Evolutionary conservation across 2,113 vertebrate genomes (phyloP), one percentile per base, ranked within the genome.

Genomic region (Oryzias curvinotus): DNA sequence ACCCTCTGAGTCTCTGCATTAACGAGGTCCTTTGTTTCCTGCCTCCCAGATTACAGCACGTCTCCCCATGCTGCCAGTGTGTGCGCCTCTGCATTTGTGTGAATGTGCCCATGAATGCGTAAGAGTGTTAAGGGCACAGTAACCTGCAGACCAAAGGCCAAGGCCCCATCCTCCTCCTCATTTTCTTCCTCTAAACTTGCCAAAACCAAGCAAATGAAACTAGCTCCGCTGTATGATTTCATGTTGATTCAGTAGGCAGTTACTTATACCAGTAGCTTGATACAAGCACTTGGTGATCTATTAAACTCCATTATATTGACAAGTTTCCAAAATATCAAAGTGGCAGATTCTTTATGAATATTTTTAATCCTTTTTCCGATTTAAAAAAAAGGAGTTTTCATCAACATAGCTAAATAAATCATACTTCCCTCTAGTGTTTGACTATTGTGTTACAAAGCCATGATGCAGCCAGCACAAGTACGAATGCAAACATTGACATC

Each of bases 21-120:
- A 95, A 96, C 94, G 91, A 95, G 94, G 87, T 87, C 92, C 91
- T 96, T 95, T 96, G 95, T 95, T 95, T 95, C 92, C 92, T 94
- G 92, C 89, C 91, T 93, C 91, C 91, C 92, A 93, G 92, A 94
- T 95, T 93, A 94, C 92, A 94, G 92, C 92, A 94, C 92, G 92
- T 94, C 92, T 93, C 92, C 90, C 91, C 75, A 76, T 89, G 88
- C 90, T 91, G 90, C 88, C 90, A 92, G 50, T 43, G 59, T 64
- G 62, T 54, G 62, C 62, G 62, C 47, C 43, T 47, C 36, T 46
- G 45, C 17, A 41, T 19, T 28, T 1, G 19, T 52, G 47, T 3
- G 43, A 65, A 15, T 52, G 51, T 63, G 7, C 59, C 18, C 44
- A 41, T 43, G 19, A 63, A 61, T 57, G 58, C 53, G 56, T 41